Evolutionary conservation across 2,113 vertebrate species (phyloP), one percentile per base, ranked within the genome.

Genomic region (Sialia sialis): DNA sequence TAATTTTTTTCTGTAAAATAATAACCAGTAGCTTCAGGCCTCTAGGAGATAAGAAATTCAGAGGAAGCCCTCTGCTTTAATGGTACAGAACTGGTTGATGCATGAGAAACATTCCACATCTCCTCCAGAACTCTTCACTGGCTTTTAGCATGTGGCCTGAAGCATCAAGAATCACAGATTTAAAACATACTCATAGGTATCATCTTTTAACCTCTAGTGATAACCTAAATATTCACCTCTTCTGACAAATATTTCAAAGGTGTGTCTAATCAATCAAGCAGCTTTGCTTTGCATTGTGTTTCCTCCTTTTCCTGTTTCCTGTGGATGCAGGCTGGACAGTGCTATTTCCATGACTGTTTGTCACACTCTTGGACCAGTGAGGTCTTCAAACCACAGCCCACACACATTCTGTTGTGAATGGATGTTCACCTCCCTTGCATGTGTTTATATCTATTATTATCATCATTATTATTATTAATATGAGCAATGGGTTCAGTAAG

Each of bases 371-470:
- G 10, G 9, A 27, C n/a, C 54, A 13, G 6, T 15, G 11, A 15
- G 60, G 5, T 54, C 21, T 49, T 52, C 46, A 36, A n/a, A 43
- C 4, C 18, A 56, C 22, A 77, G 29, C 22, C 12, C 21, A 54
- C 15, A 38, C 8, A 8, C 13, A 41, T 63, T 75, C 38, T 5
- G 6, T 16, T 0, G 0, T 77, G 38, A 27, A 0, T 46, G 23
- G 27, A 59, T 11, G 32, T 46, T 22, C 6, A 67, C 13, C 6
- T 10, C 15, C 9, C 8, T 70, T 58, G 18, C 17, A 64, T 51
- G 44, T 55, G 1, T 59, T 16, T 54, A 12, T 54, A 18, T 30
- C 11, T 16, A 56, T 15, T 30, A 21, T 27, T 68, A 21, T 34
- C 49, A 23, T 14, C 16, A 17, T 23, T 43, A 12, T 39, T 26